Evolutionary conservation across 2,797 vertebrate species (phyloP), one percentile per base, ranked within the genome.

Genomic region (Psittacula echo): DNA sequence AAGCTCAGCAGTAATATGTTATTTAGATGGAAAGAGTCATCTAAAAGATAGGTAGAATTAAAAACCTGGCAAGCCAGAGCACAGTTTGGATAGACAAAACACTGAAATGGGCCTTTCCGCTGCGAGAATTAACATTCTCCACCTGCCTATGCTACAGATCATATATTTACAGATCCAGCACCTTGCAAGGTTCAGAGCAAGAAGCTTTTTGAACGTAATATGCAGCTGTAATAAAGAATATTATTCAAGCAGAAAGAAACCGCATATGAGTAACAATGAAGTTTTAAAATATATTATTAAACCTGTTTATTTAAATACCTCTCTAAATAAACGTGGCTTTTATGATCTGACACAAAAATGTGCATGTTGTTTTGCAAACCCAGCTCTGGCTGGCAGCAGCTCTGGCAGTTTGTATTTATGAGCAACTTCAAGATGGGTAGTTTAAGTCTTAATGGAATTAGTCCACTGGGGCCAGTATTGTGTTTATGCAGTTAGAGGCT

Each of bases 361-460:
- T 78, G 87, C 85, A 83, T 73, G 74, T n/a, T 73, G 44, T 41
- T 93, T 65, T 89, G 91, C 85, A 94, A 95, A 70, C 13, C 85
- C 53, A 73, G 66, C 81, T 34, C 34, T 34, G 34, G 79, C 61
- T 42, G 77, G 53, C 68, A 87, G 82, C 24, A 84, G 81, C 41
- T 64, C 85, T 65, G 74, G 61, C 75, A 83, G 75, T 97, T 96
- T 71, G 93, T 77, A 97, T 96, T 96, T 96, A 96, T 82, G 83
- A 96, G 73, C 67, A 77, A 62, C 85, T 81, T 75, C 42, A 81
- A 95, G 95, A 96, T 72, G 79, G 95, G 95, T 96, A 80, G 94
- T 93, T 96, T 76, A 91, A 39, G 7, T 93, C 83, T 94, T 97
- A 97, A 97, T 95, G 95, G 96, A 96, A 97, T 97, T 96, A 96